Evolutionary conservation across 1,140 invertebrate species (phyloP), one percentile per base, ranked within the genome.

Genomic region (Archegozetes longisetosus): DNA sequence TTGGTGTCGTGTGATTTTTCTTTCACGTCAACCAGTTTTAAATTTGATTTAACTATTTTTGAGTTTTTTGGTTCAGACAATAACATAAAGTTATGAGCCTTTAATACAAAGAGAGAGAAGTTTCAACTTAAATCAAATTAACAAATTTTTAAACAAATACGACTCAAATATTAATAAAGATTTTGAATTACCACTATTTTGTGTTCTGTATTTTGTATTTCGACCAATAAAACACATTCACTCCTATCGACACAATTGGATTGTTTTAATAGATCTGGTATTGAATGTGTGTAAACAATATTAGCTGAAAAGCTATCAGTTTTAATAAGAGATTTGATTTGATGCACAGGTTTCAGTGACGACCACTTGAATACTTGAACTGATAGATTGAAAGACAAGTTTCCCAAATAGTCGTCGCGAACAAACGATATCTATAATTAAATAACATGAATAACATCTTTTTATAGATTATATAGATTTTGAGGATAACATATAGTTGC

Each of bases 331-430:
- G n/a, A n/a, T n/a, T n/a, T n/a, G 25, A 62, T 13, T 6, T 20
- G 3, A 3, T 50, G n/a, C 58, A 26, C 23, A 26, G 53, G 60
- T 23, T 12, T 26, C 6, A 4, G 3, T n/a, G 40, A 27, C 3
- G 14, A 32, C 40, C 49, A 28, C 17, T 51, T 23, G 13, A 13
- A 51, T 6, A 27, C 27, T 13, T 62, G 9, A 20, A 46, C 4
- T n/a, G 32, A 26, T 48, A 60, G 20, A 54, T 23, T 1, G 62
- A 58, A 32, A 12, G 56, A 14, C 25, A 61, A 57, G 3, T 56
- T 23, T 32, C 32, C 20, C 6, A 52, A 3, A 50, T 57, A 62
- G 23, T 49, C 40, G 51, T 64, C 64, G 12, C 64, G 46, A 25
- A 25, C 29, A n/a, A 64, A 24, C 17, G 58, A 54, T 1, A 64